A percentile compares a stretch with the other conserved stretches of the same genome.
These are phyloP conservation scores for Caranx ignobilis DNA, from an alignment of 2,113 vertebrate genomes.

Conservation along the genomic window DNA sequence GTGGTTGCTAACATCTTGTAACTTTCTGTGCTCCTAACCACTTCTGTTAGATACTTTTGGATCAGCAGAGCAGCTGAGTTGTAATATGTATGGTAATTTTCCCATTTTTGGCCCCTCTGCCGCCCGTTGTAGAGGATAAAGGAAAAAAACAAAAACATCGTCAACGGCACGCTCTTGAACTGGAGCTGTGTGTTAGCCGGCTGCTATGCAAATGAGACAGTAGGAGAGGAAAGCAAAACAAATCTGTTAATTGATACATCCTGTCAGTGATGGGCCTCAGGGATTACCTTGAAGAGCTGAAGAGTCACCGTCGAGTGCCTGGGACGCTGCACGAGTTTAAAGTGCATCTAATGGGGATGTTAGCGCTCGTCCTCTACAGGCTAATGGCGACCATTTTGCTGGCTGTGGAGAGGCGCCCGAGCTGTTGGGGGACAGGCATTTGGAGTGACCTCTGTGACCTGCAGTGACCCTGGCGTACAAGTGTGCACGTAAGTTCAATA, in stretches of 20 bases:
- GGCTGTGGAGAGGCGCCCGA: conserved; percentile 60
- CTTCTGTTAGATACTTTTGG: conserved; percentile 63
- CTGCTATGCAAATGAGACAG: conserved; percentile 77
- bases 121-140: conserved; percentile 19
- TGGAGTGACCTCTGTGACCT: conserved; percentile 53
- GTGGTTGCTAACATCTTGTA: conserved; percentile 71
- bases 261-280: conserved; percentile 54
- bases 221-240: conserved; percentile 80
- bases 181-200: conserved; percentile 22
- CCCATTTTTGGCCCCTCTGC: conserved; percentile 31
- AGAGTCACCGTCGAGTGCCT: conserved; percentile 45
- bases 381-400: conserved; percentile 74
- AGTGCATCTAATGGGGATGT: conserved; percentile 73
- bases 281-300: conserved; percentile 69
- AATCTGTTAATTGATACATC: conserved; percentile 79
- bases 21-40: conserved; percentile 70
- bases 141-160: conserved; percentile 35
- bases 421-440: conserved; percentile 66
- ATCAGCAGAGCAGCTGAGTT: conserved; percentile 39
- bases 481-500: conserved; percentile 68
- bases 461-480: conserved; percentile 48
- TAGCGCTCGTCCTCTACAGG: conserved; percentile 56
- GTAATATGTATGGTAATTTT: conserved; percentile 62
- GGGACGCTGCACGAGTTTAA: conserved; percentile 63
- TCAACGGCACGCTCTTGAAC: conserved; percentile 72